Evolutionary conservation across 2,797 vertebrate genomes (phyloP).

Genomic region (Phalanger gymnotis): DNA sequence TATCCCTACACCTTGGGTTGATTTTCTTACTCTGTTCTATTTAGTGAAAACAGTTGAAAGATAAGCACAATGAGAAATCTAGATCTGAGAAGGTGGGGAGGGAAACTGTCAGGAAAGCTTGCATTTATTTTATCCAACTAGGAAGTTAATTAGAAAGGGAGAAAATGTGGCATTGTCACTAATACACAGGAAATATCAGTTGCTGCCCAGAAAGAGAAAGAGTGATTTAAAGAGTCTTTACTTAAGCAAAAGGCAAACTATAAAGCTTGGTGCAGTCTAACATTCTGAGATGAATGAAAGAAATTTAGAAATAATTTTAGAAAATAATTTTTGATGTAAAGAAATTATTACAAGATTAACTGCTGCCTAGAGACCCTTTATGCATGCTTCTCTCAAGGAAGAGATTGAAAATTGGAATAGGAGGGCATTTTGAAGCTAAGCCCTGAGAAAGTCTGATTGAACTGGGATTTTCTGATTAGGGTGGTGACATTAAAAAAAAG

Average conservation of each 20-base stretch:
- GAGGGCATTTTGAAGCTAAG: slow-evolving; percentile 59
- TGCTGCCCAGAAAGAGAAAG: slow-evolving; percentile 45
- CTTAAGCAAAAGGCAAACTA: slow-evolving; percentile 30
- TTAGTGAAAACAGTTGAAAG: slow-evolving; percentile 26
- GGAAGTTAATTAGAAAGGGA: slow-evolving; percentile 37
- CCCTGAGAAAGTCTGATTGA: slow-evolving; percentile 66
- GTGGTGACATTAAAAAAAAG: slow-evolving; percentile 66
- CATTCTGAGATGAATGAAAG: slow-evolving; percentile 47
- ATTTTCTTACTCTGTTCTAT: not conserved
- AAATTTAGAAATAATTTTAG: slow-evolving; percentile 68
- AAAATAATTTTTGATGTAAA: slow-evolving; percentile 69
- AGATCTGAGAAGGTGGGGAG: slow-evolving; percentile 12
- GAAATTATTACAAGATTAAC: slow-evolving; percentile 65
- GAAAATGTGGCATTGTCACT: not conserved
- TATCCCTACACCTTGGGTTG: not conserved
- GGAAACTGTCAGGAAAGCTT: slow-evolving; percentile 24
- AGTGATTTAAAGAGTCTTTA: not conserved
- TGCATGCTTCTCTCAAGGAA: slow-evolving; percentile 62
- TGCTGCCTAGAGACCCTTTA: slow-evolving; percentile 52
- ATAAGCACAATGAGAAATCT: slow-evolving; percentile 9
- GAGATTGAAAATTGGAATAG: slow-evolving; percentile 71
- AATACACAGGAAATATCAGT: not conserved
- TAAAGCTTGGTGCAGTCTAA: slow-evolving; percentile 22
- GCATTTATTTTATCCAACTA: slow-evolving; percentile 17
- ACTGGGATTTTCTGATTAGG: slow-evolving; percentile 74